A percentile compares a stretch with the other conserved stretches of the same genome.
phyloP scores from a whole-genome alignment of 1,140 invertebrate species.

The Drosophila grimshawi region DNA sequence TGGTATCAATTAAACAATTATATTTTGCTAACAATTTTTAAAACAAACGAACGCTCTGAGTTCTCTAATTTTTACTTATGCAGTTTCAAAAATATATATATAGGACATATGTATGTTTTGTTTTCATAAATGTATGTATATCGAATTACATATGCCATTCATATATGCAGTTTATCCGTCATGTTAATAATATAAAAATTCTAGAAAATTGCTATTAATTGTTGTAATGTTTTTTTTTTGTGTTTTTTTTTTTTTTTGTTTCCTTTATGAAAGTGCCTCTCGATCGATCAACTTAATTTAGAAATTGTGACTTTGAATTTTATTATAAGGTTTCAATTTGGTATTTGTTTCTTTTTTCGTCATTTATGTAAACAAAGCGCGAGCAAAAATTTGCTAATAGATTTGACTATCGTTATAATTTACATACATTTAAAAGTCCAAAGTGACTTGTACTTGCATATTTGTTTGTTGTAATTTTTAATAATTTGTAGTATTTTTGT shows the following conservation, averaged over 20 bases:
- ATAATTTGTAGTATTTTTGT: slow-evolving; percentile 48
- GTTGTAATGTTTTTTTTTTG: slow-evolving; percentile 3
- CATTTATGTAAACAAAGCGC: slow-evolving; percentile 74
- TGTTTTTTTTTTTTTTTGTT: slow-evolving; percentile 26
- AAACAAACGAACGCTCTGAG: slow-evolving; percentile 60
- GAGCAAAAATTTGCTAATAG: slow-evolving; percentile 83
- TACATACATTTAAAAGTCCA: slow-evolving; percentile 63
- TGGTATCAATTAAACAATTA: slow-evolving; percentile 48
- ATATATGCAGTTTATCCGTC: slow-evolving; percentile 18
- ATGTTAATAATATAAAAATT: slow-evolving; percentile 81
- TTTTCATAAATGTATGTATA: slow-evolving; percentile 60
- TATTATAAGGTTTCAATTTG: slow-evolving; percentile 8
- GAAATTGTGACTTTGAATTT: slow-evolving; percentile 51
- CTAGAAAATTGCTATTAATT: slow-evolving; percentile 83
- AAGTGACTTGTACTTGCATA: slow-evolving; percentile 58
- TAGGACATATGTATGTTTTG: slow-evolving; percentile 33
- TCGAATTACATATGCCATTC: slow-evolving; percentile 47
- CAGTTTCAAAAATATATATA: slow-evolving; percentile 63
- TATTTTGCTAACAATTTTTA: slow-evolving; percentile 45
- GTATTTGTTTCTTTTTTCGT: slow-evolving; percentile 31
- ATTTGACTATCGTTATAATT: slow-evolving; percentile 75
- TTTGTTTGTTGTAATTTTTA: slow-evolving; percentile 33
- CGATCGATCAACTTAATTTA: slow-evolving; percentile 62
- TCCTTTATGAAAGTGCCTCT: slow-evolving; percentile 52
- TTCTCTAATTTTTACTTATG: slow-evolving; percentile 63